Evolutionary conservation across 2,888 invertebrate species (phyloP), one percentile per base, ranked within the genome.

Genomic region (Athrips mouffetella): DNA sequence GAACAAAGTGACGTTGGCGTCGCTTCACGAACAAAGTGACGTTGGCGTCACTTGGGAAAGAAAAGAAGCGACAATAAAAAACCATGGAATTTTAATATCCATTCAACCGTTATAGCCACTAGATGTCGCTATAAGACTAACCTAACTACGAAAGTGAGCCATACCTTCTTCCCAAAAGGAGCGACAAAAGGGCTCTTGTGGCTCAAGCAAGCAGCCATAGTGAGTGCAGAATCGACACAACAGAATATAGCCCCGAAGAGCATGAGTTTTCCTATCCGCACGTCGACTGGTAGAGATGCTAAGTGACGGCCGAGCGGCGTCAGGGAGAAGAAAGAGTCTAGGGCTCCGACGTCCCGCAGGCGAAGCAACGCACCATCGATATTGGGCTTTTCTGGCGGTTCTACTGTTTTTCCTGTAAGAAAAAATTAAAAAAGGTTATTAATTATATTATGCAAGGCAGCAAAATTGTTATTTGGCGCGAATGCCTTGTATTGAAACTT

Each of bases 191-290:
- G 95, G 45, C 92, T 93, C 70, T 94, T 95, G 67, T 94, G 92
- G 60, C 94, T 94, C 30, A 96, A 80, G 73, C 93, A 94, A 1
- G 95, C 95, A 0, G 95, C 97, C 71, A 98, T 95, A 2, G 97
- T 98, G 1, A 98, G 86, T 0, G 97, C 94, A 0, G 98, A 96
- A 81, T 98, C 96, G 25, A 98, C 90, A 72, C 98, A 98, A 59
- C 94, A 94, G 73, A 98, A 95, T 53, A 98, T 95, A 8, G 98
- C 94, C 0, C 98, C 96, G 64, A 95, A 96, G 5, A 98, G 77
- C 89, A 98, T 94, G 56, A 98, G 90, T 70, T 98, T 97, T n/a
- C 97, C 97, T 60, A 97, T 94, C 59, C 96, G 90, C 2, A 95
- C 95, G 69, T 98, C 98, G 0, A 98, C 94, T 0, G 98, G 98